A percentile compares a stretch with the other conserved stretches of the same genome.
Conservation (phyloP, 1,140 invertebrate genomes). For the Drosophila elegans region DNA sequence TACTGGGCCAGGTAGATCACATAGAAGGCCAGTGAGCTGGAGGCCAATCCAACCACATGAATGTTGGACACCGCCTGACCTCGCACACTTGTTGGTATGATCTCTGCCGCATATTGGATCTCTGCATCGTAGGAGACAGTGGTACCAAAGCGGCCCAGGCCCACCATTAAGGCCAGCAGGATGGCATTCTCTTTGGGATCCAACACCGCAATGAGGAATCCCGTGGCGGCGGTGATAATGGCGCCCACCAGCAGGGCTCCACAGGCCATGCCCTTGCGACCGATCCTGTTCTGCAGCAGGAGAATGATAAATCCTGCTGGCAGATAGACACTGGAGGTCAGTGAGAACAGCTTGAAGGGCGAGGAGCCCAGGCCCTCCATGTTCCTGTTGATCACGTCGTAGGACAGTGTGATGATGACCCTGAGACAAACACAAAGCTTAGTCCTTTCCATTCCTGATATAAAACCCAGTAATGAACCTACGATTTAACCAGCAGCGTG, state of each 20-base stretch:
- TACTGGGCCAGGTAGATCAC: conserved; percentile 84
- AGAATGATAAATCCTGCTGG: conserved; percentile 86
- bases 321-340: conserved; percentile 86
- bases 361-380: conserved; percentile 86
- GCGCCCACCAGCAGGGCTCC: conserved; percentile 85
- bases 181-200: conserved; percentile 67
- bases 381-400: conserved; percentile 87
- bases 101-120: conserved; percentile 88
- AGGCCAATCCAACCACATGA: conserved; percentile 86
- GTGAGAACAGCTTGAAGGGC: conserved; percentile 86
- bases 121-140: conserved; percentile 88
- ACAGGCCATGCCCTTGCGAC: conserved; percentile 86
- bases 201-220: conserved; percentile 66
- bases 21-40: conserved; percentile 71
- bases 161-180: conserved; percentile 67
- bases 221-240: conserved; percentile 84
- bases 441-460: background rate
- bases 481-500: conserved; percentile 87
- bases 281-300: conserved; percentile 86
- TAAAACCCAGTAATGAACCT: conserved; percentile 45
- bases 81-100: conserved; percentile 88
- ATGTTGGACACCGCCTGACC: conserved; percentile 86
- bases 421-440: conserved; percentile 50
- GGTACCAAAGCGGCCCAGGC: conserved; percentile 87
- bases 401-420: conserved; percentile 87